A percentile compares a stretch with the other conserved stretches of the same genome.
Evolutionary conservation across 2,797 vertebrate genomes (phyloP).

Genomic region (Tadarida brasiliensis): DNA sequence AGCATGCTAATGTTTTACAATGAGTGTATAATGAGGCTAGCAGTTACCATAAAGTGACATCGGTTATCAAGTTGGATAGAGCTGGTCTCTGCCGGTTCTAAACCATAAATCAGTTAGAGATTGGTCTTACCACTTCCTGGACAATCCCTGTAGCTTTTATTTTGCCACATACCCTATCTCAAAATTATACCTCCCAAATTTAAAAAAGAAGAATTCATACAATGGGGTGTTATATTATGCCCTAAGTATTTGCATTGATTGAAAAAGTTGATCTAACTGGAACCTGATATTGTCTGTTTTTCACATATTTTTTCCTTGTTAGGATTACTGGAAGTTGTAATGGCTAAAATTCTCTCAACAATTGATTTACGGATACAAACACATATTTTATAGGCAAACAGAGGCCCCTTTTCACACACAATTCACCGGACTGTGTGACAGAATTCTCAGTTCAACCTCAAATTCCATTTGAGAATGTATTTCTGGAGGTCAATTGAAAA

Average conservation of each 20-base stretch:
- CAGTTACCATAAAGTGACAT: not conserved
- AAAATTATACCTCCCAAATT: not conserved
- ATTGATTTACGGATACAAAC: not conserved
- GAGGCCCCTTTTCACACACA: not conserved
- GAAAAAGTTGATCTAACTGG: not conserved
- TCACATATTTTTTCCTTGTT: not conserved
- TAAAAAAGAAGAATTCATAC: not conserved
- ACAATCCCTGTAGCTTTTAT: not conserved
- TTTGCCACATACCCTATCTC: not conserved
- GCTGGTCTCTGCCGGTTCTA: not conserved
- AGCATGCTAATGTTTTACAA: not conserved
- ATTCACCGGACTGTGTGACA: not conserved
- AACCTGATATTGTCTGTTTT: not conserved
- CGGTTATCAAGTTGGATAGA: too few relatives aligned
- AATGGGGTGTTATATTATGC: not conserved
- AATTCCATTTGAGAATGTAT: constrained; percentile 39
- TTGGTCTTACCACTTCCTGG: not conserved
- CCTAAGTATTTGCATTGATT: not conserved
- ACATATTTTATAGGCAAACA: not conserved
- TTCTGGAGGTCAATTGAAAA: constrained; percentile 25
- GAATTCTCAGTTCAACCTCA: not conserved
- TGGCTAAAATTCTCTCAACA: not conserved
- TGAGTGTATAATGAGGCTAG: not conserved
- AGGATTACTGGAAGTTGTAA: not conserved
- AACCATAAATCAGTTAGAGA: not conserved